phyloP scores from a whole-genome alignment of 92 coral and sea anemone species.

The Montipora capitata region DNA sequence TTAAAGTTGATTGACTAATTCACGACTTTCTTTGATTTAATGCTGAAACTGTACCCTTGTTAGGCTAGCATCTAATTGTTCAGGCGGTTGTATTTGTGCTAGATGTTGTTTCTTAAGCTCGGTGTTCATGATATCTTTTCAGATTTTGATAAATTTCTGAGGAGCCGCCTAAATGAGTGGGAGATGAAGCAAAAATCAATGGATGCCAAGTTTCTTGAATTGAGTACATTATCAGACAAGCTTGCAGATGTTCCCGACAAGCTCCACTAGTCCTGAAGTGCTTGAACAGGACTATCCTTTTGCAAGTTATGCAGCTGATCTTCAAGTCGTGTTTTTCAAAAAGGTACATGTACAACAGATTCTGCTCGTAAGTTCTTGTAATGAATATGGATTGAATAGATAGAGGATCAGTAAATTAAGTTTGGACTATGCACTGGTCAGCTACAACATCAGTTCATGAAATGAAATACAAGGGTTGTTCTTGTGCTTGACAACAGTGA shows the following conservation, averaged over 20 bases:
- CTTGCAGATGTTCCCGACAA: constrained; percentile 3
- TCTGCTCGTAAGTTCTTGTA: neutral
- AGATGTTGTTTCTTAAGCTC: no score
- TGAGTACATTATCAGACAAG: constrained; percentile 6
- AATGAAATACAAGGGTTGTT: neutral
- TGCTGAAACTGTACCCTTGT: neutral
- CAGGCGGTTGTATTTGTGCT: no score
- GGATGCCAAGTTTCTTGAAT: constrained; percentile 34
- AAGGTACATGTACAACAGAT: constrained; percentile 1
- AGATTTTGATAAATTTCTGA: constrained; percentile 27
- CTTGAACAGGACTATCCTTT: neutral
- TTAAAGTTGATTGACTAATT: neutral
- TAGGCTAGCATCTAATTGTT: no score
- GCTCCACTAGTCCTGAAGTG: constrained; percentile 6
- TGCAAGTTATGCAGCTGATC: constrained; percentile 29
- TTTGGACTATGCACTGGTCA: neutral
- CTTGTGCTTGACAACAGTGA: neutral
- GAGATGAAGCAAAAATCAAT: constrained; percentile 18
- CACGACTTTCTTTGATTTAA: neutral
- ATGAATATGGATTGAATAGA: neutral
- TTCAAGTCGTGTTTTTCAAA: constrained; percentile 20
- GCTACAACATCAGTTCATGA: neutral
- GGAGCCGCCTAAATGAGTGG: constrained; percentile 6
- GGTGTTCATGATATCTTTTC: neutral
- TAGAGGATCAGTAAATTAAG: neutral